phyloP scores from a whole-genome alignment of 2,797 vertebrate genomes.

The Halcyon chelicuti region DNA sequence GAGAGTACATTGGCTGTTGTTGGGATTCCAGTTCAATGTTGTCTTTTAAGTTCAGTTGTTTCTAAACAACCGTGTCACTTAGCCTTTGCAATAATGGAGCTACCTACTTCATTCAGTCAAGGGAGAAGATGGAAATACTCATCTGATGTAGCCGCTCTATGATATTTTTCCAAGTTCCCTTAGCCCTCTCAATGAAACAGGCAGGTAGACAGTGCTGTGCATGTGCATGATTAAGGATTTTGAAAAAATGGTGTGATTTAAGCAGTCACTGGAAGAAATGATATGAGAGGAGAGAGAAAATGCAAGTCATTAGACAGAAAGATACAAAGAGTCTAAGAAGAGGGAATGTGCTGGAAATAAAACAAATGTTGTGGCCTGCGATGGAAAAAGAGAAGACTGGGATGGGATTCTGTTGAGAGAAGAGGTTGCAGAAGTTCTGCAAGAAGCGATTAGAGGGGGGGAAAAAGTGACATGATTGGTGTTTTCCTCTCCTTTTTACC shows the following conservation, averaged over 20 bases:
- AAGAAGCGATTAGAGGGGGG: background rate
- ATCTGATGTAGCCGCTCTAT: background rate
- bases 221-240: no score
- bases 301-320: background rate
- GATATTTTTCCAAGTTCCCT: background rate
- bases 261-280: background rate
- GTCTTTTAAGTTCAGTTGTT: background rate
- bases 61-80: background rate
- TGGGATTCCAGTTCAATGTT: background rate
- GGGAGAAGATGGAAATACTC: background rate
- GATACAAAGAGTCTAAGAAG: background rate
- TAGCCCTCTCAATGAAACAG: background rate
- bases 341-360: background rate
- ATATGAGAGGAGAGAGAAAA: background rate
- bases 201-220: background rate
- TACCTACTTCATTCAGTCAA: background rate
- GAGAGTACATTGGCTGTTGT: background rate
- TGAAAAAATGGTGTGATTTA: background rate
- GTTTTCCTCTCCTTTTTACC: background rate
- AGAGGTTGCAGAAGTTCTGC: background rate
- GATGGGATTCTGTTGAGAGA: background rate
- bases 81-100: background rate
- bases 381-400: background rate
- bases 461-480: no score
- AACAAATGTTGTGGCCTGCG: fast-evolving